These are phyloP conservation scores for Lontra canadensis DNA, from an alignment of 2,113 vertebrate genomes.

Conservation along the genomic window DNA sequence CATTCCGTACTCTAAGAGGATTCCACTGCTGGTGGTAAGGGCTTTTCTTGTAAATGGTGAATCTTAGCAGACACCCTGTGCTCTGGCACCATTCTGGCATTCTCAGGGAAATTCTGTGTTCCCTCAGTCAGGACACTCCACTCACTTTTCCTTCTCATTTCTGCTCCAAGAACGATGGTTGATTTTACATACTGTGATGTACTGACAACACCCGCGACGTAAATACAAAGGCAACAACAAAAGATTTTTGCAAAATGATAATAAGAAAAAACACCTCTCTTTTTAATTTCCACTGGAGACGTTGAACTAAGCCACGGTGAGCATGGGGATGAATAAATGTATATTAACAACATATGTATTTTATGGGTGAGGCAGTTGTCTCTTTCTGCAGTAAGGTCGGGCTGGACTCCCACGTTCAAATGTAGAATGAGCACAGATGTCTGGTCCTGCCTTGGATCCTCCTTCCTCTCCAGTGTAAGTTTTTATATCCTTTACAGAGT, in stretches of 20 bases:
- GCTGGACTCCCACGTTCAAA: neutral
- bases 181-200: neutral
- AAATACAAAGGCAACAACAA: neutral
- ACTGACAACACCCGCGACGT: neutral
- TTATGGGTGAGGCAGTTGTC: neutral
- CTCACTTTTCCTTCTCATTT: neutral
- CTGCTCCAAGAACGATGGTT: neutral
- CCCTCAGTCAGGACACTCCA: neutral
- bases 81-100: neutral
- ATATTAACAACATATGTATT: neutral
- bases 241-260: neutral
- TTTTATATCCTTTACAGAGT: neutral
- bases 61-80: neutral
- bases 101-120: neutral
- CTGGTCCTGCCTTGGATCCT: neutral
- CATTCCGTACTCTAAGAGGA: neutral
- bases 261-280: neutral
- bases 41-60: neutral
- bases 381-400: neutral
- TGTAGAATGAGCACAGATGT: neutral
- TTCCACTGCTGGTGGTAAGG: neutral
- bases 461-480: neutral
- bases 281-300: conserved; percentile 1
- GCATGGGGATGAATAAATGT: neutral
- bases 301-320: neutral